A percentile compares a stretch with the other conserved stretches of the same genome.
These are phyloP conservation scores for Lates japonicus DNA, from an alignment of 2,797 vertebrate species.

Conservation along the genomic window DNA sequence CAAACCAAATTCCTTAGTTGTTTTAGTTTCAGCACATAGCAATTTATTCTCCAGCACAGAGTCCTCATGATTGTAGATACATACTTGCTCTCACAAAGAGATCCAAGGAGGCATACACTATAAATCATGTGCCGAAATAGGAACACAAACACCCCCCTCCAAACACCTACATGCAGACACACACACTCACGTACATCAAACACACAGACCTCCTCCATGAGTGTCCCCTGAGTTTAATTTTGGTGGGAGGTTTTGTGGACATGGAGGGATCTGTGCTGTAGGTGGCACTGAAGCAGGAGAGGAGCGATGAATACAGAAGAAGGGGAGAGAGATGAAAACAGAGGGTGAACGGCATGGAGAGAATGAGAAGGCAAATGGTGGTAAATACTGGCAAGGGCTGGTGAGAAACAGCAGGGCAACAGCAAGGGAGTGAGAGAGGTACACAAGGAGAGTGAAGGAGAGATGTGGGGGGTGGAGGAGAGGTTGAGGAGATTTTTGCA, in stretches of 20 bases:
- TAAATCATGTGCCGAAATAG: constrained; percentile 68
- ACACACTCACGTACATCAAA: constrained; percentile 36
- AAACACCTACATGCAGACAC: constrained; percentile 49
- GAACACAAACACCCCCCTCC: constrained; percentile 45
- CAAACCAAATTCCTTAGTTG: not conserved
- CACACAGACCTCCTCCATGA: constrained; percentile 53
- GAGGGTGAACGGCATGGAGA: constrained; percentile 12
- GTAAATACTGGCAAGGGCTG: constrained; percentile 11
- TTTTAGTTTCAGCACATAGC: constrained; percentile 9
- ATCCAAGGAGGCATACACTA: constrained; percentile 32
- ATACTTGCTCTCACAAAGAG: constrained; percentile 22
- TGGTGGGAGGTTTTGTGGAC: constrained; percentile 56
- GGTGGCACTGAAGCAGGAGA: constrained; percentile 51
- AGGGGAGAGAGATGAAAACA: not conserved
- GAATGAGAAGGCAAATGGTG: not conserved
- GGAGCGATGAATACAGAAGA: constrained; percentile 21
- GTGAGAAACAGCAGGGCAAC: constrained; percentile 7
- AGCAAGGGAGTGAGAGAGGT: constrained; percentile 8
- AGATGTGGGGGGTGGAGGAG: constrained; percentile 29
- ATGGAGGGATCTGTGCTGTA: constrained; percentile 54
- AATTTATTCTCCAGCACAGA: constrained; percentile 11
- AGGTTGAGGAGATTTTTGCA: constrained; percentile 55
- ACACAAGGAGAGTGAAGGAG: constrained; percentile 13
- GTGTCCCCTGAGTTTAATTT: constrained; percentile 70
- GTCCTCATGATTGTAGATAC: constrained; percentile 9